phyloP scores from a whole-genome alignment of 2,113 vertebrate species.

The Galeopterus variegatus region DNA sequence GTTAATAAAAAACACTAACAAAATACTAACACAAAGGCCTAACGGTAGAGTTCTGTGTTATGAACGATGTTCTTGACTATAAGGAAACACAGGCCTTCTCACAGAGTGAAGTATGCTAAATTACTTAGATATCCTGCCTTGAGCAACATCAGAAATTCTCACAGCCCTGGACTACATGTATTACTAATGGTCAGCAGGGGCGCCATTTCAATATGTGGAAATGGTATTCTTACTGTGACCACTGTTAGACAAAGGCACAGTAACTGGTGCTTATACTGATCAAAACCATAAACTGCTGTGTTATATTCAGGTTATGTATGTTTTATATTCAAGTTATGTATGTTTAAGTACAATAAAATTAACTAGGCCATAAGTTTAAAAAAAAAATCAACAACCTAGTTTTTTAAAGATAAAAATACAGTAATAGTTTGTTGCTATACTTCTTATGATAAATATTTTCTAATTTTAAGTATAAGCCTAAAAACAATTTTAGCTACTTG shows the following conservation, averaged over 20 bases:
- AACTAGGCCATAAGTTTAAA: background rate
- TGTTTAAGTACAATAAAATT: background rate
- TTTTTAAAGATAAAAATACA: constrained; percentile 44
- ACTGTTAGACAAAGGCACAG: background rate
- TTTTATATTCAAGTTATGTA: background rate
- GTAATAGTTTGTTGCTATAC: background rate
- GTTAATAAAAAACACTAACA: constrained; percentile 41
- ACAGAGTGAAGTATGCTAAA: background rate
- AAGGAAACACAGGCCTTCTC: background rate
- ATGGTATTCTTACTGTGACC: background rate
- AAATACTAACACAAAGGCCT: background rate
- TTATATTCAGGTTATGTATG: background rate
- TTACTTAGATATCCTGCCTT: background rate
- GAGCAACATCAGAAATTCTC: background rate
- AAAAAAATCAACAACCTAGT: background rate
- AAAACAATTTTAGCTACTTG: background rate
- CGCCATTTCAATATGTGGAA: background rate
- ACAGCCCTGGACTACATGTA: no score
- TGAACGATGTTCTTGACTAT: background rate
- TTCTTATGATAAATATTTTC: constrained; percentile 8
- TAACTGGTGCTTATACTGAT: background rate
- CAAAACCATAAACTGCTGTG: background rate
- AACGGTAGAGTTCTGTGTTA: background rate
- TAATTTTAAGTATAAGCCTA: background rate
- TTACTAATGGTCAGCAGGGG: background rate